Base-by-base conservation (phyloP, 1,140 invertebrate species). In the Lordiphosa stackelbergi region DNA sequence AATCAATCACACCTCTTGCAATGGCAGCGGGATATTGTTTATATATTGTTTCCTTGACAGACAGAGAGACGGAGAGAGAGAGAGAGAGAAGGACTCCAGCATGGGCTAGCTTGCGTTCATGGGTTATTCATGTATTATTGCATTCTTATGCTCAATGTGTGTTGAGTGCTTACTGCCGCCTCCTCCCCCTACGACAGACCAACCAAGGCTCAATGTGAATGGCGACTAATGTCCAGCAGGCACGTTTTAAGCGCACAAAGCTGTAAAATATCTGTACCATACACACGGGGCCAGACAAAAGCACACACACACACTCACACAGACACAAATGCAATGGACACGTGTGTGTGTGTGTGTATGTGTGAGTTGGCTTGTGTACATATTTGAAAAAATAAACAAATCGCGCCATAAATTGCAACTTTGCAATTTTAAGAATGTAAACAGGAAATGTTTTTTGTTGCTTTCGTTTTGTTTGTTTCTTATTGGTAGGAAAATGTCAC, bases 391-490 rank as follows among this genome's bases (percentile, higher is more conserved):
- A 71, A 75, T 71, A 70, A 70, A 56, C 73, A 69, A 79, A 65
- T 63, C 60, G 65, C 57, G 57, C 70, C 75, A 78, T 78, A 78
- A 81, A 81, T 78, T 79, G 70, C 70, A 79, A 79, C 70, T 73
- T 59, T 73, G 69, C 57, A 60, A 81, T 81, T 79, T 74, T 62
- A 54, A 56, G 55, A 81, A 78, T 66, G 75, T 81, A 78, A 78
- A 78, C 75, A 78, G 75, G 74, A 78, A 81, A 78, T 81, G 66
- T 81, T 81, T 78, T 78, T 78, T 78, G 53, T 56, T 68, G 54
- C 36, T 48, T 60, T 49, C 55, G 48, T 46, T 66, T 51, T 69
- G 37, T 31, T 43, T 56, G 58, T 73, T 66, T 48, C 40, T 47
- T 49, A 41, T 34, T 35, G 16, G 9, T 52, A 43, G 37, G 28